Base-by-base conservation (phyloP, 1,140 invertebrate genomes). In the Coenobita brevimanus region DNA sequence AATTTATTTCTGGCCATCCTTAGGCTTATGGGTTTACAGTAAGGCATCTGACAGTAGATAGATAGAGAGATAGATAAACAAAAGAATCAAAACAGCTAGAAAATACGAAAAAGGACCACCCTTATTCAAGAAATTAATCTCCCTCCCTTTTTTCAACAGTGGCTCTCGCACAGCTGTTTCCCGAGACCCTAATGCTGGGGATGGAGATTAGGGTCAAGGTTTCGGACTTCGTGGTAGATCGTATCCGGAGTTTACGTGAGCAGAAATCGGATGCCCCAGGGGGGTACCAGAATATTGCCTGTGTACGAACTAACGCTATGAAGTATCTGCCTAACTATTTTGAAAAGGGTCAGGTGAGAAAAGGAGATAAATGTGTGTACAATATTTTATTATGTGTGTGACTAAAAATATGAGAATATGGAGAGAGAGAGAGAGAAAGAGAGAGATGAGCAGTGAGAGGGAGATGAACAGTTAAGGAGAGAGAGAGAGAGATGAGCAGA, bases 171-270 rank as follows among this genome's bases (percentile, higher is more conserved):
- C 93, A 96, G 81, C 95, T 99, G 95, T 99, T 97, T 94, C 98
- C 98, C 21, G 94, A 98, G 0, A 96, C 93, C 60, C 92, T 98
- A 71, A 97, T 99, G 92, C 93, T 99, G 57, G 99, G 99, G 78
- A 95, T 99, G 95, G 99, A 99, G 94, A 99, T 99, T 89, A 94
- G 99, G 84, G 97, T 99, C 0, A 99, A 99, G 94, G 98, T 99
- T 0, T 98, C 98, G 0, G 97, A 99, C 92, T 99, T 99, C 95
- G 99, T 99, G 1, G 96, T 97, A 93, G 98, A 99, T 92, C 95
- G 97, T 91, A 98, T 99, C 36, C 94, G 95, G 90, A 98, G 98
- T 0, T 93, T 99, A 57, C 94, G 99, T 73, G 93, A 93, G 2
- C 95, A 97, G 90, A 92, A 97, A 93, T 30, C 76, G 30, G 75